Evolutionary conservation across 2,113 vertebrate species (phyloP).

Genomic region (Dicrurus megarhynchus): DNA sequence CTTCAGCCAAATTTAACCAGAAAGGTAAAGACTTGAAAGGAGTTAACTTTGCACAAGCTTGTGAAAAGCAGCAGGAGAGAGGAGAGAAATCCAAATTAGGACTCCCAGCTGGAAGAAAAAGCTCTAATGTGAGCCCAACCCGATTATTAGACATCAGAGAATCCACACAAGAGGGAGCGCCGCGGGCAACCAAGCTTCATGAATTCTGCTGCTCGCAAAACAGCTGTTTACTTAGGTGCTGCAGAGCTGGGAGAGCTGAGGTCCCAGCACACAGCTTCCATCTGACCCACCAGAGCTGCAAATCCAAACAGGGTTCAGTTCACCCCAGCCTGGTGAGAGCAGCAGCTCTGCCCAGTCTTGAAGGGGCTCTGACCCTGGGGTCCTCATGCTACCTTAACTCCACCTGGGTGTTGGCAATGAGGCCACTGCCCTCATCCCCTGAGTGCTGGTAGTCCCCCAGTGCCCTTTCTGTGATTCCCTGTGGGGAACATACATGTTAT

Average conservation of each 20-base stretch:
- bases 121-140: slow-evolving; percentile 58
- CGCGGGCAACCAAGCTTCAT: slow-evolving; percentile 40
- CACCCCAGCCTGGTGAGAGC: neutral
- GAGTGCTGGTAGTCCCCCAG: neutral
- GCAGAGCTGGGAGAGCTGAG: neutral
- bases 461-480: neutral
- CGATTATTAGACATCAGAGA: slow-evolving; percentile 66
- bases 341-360: neutral
- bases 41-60: slow-evolving; percentile 5
- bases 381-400: neutral
- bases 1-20: neutral
- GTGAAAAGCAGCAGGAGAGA: slow-evolving; percentile 26
- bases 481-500: neutral
- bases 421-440: neutral
- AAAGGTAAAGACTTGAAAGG: slow-evolving; percentile 3
- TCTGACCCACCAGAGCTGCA: neutral
- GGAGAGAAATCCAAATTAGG: slow-evolving; percentile 52
- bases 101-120: slow-evolving; percentile 57
- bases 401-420: neutral
- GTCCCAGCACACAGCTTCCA: neutral
- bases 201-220: slow-evolving; percentile 29
- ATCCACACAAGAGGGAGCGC: slow-evolving; percentile 54
- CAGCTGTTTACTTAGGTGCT: slow-evolving; percentile 51
- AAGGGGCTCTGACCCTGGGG: neutral
- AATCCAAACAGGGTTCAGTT: neutral